Evolutionary conservation across 2,888 invertebrate genomes (phyloP).

Genomic region (Hyppa rectilinea): DNA sequence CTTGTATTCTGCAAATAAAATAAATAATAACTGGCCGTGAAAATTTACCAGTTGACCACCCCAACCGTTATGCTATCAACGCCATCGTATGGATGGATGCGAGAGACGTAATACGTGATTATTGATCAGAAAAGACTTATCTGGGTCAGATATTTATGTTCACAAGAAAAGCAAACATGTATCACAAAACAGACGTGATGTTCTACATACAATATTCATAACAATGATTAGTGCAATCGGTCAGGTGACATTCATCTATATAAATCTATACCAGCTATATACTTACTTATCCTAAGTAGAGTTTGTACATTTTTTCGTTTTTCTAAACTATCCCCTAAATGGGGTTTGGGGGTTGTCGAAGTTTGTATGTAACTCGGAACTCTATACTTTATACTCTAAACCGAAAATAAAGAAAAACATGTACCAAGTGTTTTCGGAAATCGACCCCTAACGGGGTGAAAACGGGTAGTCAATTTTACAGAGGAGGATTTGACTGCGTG

Average conservation of each 20-base stretch:
- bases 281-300: too few relatives aligned
- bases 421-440: too few relatives aligned
- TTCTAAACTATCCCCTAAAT: too few relatives aligned
- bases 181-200: conserved; percentile 60
- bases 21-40: not conserved
- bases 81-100: conserved; percentile 25
- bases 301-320: too few relatives aligned
- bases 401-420: too few relatives aligned
- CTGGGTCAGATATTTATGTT: conserved; percentile 67
- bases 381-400: too few relatives aligned
- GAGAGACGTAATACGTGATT: conserved; percentile 57
- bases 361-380: too few relatives aligned
- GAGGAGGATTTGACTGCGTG: too few relatives aligned
- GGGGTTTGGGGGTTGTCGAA: too few relatives aligned
- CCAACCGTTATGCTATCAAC: conserved; percentile 28
- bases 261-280: too few relatives aligned
- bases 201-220: conserved; percentile 37
- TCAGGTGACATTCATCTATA: conserved; percentile 30
- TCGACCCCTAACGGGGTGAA: too few relatives aligned
- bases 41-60: conserved; percentile 27
- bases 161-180: conserved; percentile 60
- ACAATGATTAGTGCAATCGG: conserved; percentile 44
- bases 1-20: conserved; percentile 15
- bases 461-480: too few relatives aligned
- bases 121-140: conserved; percentile 68